Conservation (phyloP, 2,797 vertebrate species). For the Podarcis siculus region DNA sequence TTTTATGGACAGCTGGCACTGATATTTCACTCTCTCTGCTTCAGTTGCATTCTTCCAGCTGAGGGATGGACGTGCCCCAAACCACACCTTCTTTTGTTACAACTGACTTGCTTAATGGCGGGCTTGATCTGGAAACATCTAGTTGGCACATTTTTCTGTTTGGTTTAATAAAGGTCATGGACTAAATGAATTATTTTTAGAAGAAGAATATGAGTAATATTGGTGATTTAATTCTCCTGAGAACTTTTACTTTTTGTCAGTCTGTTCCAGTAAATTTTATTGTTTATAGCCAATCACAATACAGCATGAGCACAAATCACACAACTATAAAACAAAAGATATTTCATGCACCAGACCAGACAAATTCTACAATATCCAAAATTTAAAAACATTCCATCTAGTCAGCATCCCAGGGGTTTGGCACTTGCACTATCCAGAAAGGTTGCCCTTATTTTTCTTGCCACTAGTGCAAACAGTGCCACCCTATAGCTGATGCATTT, state of each 20-base stretch:
- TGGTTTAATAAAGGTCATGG: background rate
- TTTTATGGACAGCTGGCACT: background rate
- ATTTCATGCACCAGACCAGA: too few relatives aligned
- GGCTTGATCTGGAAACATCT: background rate
- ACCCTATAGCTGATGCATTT: too few relatives aligned
- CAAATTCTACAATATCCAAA: too few relatives aligned
- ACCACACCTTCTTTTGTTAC: background rate
- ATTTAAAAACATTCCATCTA: too few relatives aligned
- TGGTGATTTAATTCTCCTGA: background rate
- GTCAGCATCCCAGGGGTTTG: too few relatives aligned
- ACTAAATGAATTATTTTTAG: background rate
- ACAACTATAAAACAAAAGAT: too few relatives aligned
- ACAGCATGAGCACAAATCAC: too few relatives aligned
- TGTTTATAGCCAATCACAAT: too few relatives aligned
- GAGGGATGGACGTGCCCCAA: background rate
- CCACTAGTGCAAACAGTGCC: too few relatives aligned
- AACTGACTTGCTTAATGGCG: background rate
- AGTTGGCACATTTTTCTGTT: background rate
- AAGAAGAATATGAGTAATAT: background rate
- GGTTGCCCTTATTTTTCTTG: too few relatives aligned
- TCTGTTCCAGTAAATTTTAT: too few relatives aligned
- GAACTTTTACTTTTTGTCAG: background rate
- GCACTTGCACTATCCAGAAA: too few relatives aligned
- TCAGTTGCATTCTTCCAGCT: background rate
- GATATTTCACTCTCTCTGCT: background rate